These are phyloP conservation scores for Azorinus chamasolen DNA, from an alignment of 2,888 invertebrate species.

Conservation along the genomic window DNA sequence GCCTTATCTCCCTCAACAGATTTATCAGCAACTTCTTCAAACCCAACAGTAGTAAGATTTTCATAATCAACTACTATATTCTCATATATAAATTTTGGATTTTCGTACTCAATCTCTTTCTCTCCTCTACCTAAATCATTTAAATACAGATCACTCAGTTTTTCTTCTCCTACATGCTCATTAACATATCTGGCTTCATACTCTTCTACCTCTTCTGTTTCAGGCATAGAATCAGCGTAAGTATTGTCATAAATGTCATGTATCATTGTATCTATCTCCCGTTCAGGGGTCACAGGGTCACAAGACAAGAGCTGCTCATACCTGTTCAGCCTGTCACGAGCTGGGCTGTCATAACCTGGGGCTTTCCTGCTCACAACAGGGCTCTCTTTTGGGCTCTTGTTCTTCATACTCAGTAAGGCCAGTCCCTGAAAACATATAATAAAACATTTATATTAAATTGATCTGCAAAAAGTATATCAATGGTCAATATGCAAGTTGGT, in stretches of 20 bases:
- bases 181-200: too few relatives aligned
- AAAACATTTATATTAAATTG: neutral
- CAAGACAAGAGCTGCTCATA: neutral
- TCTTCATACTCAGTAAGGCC: constrained; percentile 37
- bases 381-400: constrained; percentile 16
- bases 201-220: too few relatives aligned
- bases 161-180: too few relatives aligned
- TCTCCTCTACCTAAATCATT: neutral
- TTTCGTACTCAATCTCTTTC: neutral
- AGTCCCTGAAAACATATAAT: constrained; percentile 31
- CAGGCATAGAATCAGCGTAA: too few relatives aligned
- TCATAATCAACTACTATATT: too few relatives aligned
- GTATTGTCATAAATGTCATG: too few relatives aligned
- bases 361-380: constrained; percentile 8
- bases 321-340: constrained; percentile 10
- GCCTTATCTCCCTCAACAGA: neutral
- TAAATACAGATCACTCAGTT: neutral
- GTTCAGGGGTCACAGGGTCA: too few relatives aligned
- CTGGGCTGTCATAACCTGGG: constrained; percentile 32
- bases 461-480: neutral
- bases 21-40: too few relatives aligned
- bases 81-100: too few relatives aligned
- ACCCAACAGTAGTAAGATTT: too few relatives aligned
- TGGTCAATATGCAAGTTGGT: too few relatives aligned
- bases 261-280: too few relatives aligned